Base-by-base conservation (phyloP, 2,888 invertebrate genomes). In the Xestobium rufovillosum region DNA sequence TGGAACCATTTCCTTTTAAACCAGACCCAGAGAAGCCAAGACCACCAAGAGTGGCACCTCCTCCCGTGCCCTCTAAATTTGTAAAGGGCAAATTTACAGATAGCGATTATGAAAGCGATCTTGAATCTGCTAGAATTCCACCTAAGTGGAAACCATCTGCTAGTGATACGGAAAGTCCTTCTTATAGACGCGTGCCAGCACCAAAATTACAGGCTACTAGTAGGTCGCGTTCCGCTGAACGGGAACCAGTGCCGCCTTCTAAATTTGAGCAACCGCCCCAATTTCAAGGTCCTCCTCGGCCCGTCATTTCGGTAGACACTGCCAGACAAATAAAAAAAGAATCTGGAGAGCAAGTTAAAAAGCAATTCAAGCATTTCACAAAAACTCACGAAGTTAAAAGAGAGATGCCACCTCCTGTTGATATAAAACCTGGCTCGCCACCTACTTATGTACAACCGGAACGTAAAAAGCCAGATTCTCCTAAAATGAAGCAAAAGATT, bases 61-160 rank as follows among this genome's bases (percentile, higher is more conserved):
- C 75, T 2, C 70, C 75, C 1, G 66, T 72, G 14, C 77, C 78
- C 1, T 67, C 68, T 0, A 78, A 75, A 48, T 71, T 78, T 46
- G 58, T 70, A 2, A 74, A 71, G 52, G 70, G 70, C 6, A 70
- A 67, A 44, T 69, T 74, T 45, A 67, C 69, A 17, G 79, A 78
- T 50, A 79, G 78, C 44, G 80, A 80, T 49, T 79, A 80, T 49
- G 80, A 80, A 56, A 80, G 78, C 39, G 80, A 81, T 58, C 65
- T 74, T 40, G 75, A 75, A 47, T 59, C 66, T 9, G 45, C 57
- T 2, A 57, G 52, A 47, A 65, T 67, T 34, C 59, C 57, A 3
- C 57, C 67, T 1, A 78, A 75, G 51, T 78, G 76, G 73, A 73
- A 74, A 44, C 75, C 74, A 15, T 75, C 71, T 45, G 75, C 73